Base-by-base conservation (phyloP, 1,140 invertebrate genomes). In the Adelges cooleyi region DNA sequence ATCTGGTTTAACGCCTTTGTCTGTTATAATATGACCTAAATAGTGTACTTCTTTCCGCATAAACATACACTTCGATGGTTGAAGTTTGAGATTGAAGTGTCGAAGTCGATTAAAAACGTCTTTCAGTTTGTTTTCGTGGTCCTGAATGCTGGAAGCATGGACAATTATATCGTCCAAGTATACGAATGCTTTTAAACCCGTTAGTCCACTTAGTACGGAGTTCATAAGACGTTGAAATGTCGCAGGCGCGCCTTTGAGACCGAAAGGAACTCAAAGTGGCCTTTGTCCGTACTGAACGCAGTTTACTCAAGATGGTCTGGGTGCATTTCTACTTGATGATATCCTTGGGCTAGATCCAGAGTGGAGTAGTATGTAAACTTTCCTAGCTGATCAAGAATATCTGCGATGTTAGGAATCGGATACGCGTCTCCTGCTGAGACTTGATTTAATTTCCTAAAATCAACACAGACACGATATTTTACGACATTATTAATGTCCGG, bases 381-480 rank as follows among this genome's bases (percentile, higher is more conserved):
- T 6, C 73, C 74, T 17, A 82, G 54, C 29, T 73, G 71, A 68
- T 80, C 75, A 65, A 77, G 66, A 20, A 75, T 75, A 18, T 80
- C 77, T 38, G 36, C 36, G 22, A 11, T 73, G 13, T 75, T 68
- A 10, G 80, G 80, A 10, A 83, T 46, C 0, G 81, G 80, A 70
- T 76, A 83, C 42, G 68, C 71, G 69, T 82, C 79, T 11, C 70
- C 70, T 25, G 75, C 69, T n/a, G 74, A 76, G 48, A 70, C 70
- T 42, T 75, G 70, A 69, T 78, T 78, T 46, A 77, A 48, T 67
- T 74, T 74, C 49, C 74, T 50, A 65, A 73, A 77, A 69, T 75
- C 76, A 1, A 71, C 62, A 4, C 66, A 52, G 4, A 72, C 27
- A 10, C 71, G 13, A 6, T 38, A 70, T 65, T 71, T 68, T 8